These are phyloP conservation scores for Lathamus discolor DNA, from an alignment of 2,113 vertebrate species.

Conservation along the genomic window DNA sequence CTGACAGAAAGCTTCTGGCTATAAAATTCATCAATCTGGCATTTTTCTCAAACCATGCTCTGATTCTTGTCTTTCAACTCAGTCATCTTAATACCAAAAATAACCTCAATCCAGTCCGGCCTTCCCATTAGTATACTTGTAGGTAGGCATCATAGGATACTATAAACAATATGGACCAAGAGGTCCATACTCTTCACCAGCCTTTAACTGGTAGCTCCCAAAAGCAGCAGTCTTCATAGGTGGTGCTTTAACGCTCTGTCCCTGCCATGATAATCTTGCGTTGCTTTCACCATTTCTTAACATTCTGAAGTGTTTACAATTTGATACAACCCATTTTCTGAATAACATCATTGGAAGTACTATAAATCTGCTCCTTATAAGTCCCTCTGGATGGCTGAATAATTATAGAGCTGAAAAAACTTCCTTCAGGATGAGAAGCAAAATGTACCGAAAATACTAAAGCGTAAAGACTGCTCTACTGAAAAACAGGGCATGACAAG, in stretches of 20 bases:
- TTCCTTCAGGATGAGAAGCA: not conserved
- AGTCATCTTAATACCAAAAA: not conserved
- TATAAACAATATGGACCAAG: not conserved
- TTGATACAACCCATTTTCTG: not conserved
- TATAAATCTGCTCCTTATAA: not conserved
- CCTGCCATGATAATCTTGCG: not conserved
- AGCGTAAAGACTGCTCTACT: not conserved
- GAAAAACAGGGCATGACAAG: not conserved
- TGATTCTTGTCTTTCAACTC: not conserved
- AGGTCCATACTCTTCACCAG: not conserved
- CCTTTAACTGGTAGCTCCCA: not conserved
- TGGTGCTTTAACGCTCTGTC: not conserved
- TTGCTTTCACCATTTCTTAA: not conserved
- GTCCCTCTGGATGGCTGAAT: not conserved
- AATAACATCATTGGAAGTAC: not conserved
- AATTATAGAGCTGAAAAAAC: not conserved
- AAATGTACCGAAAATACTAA: not conserved
- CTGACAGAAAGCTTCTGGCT: not conserved
- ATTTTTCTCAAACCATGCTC: not conserved
- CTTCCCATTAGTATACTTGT: not conserved
- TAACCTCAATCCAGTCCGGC: not conserved
- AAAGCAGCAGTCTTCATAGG: not conserved
- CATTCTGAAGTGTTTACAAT: not conserved
- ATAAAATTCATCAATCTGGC: not conserved
- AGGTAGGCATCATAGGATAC: not conserved